Percentiles rank a stretch among this genome's conserved stretches.
phyloP scores from a whole-genome alignment of 2,797 vertebrate species.

The Malurus leucopterus region DNA sequence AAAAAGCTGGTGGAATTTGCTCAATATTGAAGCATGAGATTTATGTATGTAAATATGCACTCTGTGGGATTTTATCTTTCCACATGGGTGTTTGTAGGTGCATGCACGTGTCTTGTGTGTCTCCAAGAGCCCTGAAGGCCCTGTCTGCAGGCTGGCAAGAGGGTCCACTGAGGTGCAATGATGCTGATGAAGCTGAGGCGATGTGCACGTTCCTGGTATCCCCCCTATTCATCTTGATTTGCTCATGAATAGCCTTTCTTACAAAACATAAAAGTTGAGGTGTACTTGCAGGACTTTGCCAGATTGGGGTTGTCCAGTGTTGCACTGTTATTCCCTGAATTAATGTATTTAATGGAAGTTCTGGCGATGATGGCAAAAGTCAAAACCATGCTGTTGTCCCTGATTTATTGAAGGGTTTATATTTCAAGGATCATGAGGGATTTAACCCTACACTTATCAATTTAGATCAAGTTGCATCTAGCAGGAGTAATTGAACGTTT shows the following conservation, averaged over 20 bases:
- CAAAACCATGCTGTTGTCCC: not conserved
- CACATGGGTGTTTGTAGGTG: not conserved
- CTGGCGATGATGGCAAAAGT: not conserved
- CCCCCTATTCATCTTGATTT: not conserved
- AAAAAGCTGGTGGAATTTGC: not conserved
- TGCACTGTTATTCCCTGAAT: not conserved
- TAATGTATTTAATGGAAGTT: not conserved
- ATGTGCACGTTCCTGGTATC: not conserved
- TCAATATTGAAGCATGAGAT: not conserved
- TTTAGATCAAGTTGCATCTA: slow-evolving; percentile 3
- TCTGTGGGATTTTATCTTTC: not conserved
- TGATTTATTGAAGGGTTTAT: not conserved
- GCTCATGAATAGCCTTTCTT: not conserved
- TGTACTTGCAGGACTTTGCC: not conserved
- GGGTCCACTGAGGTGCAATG: accelerated
- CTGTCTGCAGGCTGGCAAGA: not conserved
- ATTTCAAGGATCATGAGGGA: not conserved
- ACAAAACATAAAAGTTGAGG: not conserved
- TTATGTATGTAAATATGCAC: not conserved
- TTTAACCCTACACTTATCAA: not conserved
- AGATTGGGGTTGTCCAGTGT: not conserved
- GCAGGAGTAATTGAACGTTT: not conserved
- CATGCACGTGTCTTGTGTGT: accelerated
- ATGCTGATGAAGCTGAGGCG: not conserved
- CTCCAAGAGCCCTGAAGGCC: not conserved